Evolutionary conservation across 2,797 vertebrate species (phyloP).

Genomic region (Catamblyrhynchus diadema): DNA sequence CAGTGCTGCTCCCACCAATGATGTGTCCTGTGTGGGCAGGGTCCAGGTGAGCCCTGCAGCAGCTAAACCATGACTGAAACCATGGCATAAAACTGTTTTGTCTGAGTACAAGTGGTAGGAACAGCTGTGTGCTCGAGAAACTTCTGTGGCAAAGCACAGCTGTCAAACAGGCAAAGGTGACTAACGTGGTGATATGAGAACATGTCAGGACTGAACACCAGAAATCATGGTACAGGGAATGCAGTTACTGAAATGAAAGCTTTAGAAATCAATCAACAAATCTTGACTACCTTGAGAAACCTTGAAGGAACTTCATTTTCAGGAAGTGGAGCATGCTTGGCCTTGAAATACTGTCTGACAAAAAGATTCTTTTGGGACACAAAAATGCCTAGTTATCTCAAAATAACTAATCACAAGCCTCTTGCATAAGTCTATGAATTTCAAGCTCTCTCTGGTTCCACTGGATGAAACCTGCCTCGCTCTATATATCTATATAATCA

Average conservation of each 20-base stretch:
- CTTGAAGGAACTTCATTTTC: neutral
- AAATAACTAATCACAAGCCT: neutral
- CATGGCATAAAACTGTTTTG: neutral
- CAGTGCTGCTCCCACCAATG: rapidly evolving
- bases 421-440: neutral
- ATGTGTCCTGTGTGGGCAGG: neutral
- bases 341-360: neutral
- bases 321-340: neutral
- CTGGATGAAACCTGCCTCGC: neutral
- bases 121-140: neutral
- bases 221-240: neutral
- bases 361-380: neutral
- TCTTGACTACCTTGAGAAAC: neutral
- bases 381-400: neutral
- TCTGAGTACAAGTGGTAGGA: neutral
- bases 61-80: neutral
- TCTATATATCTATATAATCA: neutral
- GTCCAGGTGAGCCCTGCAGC: neutral
- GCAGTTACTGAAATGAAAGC: neutral
- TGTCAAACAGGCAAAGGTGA: neutral
- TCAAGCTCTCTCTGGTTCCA: neutral
- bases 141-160: neutral
- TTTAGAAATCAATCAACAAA: neutral
- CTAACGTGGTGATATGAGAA: neutral
- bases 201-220: neutral